These are phyloP conservation scores for Nanorana parkeri DNA, from an alignment of 2,113 vertebrate species.

Conservation along the genomic window DNA sequence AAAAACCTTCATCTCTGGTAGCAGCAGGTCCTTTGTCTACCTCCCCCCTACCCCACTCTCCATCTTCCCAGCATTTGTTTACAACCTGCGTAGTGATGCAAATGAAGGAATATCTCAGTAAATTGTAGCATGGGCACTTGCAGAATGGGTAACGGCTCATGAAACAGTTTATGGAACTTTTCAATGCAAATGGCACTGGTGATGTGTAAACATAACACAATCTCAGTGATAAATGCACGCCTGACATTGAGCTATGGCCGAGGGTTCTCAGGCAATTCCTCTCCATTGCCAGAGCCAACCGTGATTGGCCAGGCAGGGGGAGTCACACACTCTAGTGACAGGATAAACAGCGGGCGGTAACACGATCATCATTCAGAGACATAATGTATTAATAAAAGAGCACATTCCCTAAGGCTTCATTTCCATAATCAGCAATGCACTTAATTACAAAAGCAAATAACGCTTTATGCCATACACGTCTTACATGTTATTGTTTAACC, in stretches of 20 bases:
- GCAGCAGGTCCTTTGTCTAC: too few relatives aligned
- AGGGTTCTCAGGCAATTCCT: constrained; percentile 26
- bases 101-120: too few relatives aligned
- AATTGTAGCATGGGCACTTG: too few relatives aligned
- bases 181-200: background rate
- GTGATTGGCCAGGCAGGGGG: constrained; percentile 32
- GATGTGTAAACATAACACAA: background rate
- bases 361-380: constrained; percentile 49
- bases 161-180: background rate
- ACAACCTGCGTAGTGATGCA: too few relatives aligned
- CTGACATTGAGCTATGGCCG: constrained; percentile 46
- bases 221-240: background rate
- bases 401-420: constrained; percentile 52
- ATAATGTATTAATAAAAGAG: constrained; percentile 51
- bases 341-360: constrained; percentile 34
- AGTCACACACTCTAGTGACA: constrained; percentile 48
- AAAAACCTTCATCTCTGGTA: too few relatives aligned
- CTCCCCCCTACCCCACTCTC: too few relatives aligned
- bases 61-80: too few relatives aligned
- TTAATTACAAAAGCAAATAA: constrained; percentile 58
- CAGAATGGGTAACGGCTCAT: background rate
- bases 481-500: constrained; percentile 16
- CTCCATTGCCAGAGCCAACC: background rate
- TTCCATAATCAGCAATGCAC: constrained; percentile 57
- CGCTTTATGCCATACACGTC: constrained; percentile 19